These are phyloP conservation scores for Hipposideros larvatus DNA, from an alignment of 2,797 vertebrate genomes.

Conservation along the genomic window DNA sequence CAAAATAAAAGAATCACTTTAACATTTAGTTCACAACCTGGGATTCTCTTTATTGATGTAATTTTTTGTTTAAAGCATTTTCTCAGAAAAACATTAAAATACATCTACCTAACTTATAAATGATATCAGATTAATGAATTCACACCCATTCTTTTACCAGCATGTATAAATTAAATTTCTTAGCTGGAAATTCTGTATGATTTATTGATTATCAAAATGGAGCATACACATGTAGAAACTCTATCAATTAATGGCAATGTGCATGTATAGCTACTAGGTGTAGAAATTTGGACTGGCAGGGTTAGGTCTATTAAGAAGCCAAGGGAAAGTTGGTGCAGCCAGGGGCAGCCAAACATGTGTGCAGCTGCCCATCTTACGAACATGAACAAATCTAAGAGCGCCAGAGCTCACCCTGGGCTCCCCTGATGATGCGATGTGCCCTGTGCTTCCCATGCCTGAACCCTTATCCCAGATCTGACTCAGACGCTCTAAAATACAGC, in stretches of 20 bases:
- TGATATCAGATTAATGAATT: neutral
- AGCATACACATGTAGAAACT: neutral
- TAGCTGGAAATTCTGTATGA: neutral
- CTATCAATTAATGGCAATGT: neutral
- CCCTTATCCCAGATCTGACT: neutral
- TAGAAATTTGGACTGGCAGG: neutral
- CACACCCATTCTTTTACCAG: neutral
- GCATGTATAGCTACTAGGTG: neutral
- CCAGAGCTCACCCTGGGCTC: neutral
- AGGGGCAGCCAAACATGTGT: neutral
- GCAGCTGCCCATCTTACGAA: neutral
- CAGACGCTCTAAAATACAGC: neutral
- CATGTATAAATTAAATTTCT: neutral
- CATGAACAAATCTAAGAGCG: neutral
- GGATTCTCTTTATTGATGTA: neutral
- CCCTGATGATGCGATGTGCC: neutral
- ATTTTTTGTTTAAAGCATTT: neutral
- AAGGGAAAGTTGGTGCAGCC: neutral
- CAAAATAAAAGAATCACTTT: neutral
- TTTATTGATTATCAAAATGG: neutral
- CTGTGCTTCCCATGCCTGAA: rapidly evolving
- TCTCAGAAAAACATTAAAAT: slow-evolving; percentile 6
- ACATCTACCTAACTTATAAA: neutral
- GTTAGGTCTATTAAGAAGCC: neutral
- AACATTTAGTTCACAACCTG: neutral